Conservation (phyloP, 1,140 invertebrate species). For the Drosophila simulans region DNA sequence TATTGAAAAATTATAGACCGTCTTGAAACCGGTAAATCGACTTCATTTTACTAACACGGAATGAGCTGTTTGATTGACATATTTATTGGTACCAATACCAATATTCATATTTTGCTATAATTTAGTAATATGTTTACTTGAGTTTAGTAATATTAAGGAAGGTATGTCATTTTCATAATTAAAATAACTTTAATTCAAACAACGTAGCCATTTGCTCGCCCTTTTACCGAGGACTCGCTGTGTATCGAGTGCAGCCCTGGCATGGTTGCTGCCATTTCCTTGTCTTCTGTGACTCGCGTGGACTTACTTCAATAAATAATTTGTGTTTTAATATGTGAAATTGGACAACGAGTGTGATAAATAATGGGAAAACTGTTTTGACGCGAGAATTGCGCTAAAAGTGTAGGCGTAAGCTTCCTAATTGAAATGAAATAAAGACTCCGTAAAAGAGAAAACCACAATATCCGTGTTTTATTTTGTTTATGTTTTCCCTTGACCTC, state of each 20-base stretch:
- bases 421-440: slow-evolving; percentile 21
- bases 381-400: slow-evolving; percentile 5
- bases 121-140: too few species aligned
- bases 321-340: slow-evolving; percentile 9
- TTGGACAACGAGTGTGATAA: background rate
- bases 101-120: too few species aligned
- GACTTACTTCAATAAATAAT: slow-evolving; percentile 16
- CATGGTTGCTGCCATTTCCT: slow-evolving; percentile 42
- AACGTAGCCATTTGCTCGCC: too few species aligned
- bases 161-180: too few species aligned
- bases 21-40: too few species aligned
- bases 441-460: background rate
- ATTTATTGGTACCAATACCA: too few species aligned
- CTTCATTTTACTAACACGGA: too few species aligned
- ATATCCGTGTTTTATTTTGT: slow-evolving; percentile 54
- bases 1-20: too few species aligned
- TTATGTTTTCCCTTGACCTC: slow-evolving; percentile 21
- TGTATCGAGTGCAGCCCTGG: slow-evolving; percentile 48
- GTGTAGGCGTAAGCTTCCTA: slow-evolving; percentile 1
- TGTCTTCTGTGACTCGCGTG: slow-evolving; percentile 24
- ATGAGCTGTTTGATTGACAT: too few species aligned
- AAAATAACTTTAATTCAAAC: too few species aligned
- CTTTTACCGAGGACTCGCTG: slow-evolving; percentile 1
- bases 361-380: background rate
- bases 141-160: too few species aligned